Evolutionary conservation across 2,888 invertebrate genomes (phyloP), one percentile per base, ranked within the genome.

Genomic region (Xestia rhomboidea): DNA sequence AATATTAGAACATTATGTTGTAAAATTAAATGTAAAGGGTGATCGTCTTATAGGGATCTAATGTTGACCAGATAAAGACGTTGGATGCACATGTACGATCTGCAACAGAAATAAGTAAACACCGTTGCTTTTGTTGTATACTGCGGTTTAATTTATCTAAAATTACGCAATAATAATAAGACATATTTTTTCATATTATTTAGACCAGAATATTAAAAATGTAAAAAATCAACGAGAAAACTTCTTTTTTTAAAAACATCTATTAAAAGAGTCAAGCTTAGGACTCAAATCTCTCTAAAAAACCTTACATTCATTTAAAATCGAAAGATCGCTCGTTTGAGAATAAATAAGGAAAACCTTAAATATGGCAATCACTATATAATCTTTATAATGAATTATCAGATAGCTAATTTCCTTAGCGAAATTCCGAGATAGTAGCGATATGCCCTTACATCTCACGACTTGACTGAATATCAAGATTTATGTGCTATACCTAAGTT

Each of bases 351-450:
- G 69, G 30, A 44, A 44, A 60, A 34, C 24, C 7, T 30, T 13
- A 7, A 71, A 46, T 46, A n/a, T 46, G 18, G 24, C 34, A 71
- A 46, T 34, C 44, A 34, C 30, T 44, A 64, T 46, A 21, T 13
- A 34, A 66, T 66, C n/a, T 71, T 71, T 34, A 46, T 66, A 44
- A 71, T 71, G 24, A 64, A 63, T 64, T 71, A 64, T 44, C 30
- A 30, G n/a, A 64, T 18, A 64, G 7, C 15, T 34, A 71, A 70
- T 70, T 70, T 30, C 54, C 13, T 27, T 69, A 57, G 21, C 41
- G 3, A 54, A 54, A 38, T 38, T 60, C 3, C 10, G 21, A 60
- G 21, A 21, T 30, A 60, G 21, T 60, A 30, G 30, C 18, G 10
- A 60, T 21, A 34, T 60, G 21, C 30, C 10, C 10, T 60, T 60